These are phyloP conservation scores for Leptopilina boulardi DNA, from an alignment of 1,140 invertebrate genomes.

Conservation along the genomic window DNA sequence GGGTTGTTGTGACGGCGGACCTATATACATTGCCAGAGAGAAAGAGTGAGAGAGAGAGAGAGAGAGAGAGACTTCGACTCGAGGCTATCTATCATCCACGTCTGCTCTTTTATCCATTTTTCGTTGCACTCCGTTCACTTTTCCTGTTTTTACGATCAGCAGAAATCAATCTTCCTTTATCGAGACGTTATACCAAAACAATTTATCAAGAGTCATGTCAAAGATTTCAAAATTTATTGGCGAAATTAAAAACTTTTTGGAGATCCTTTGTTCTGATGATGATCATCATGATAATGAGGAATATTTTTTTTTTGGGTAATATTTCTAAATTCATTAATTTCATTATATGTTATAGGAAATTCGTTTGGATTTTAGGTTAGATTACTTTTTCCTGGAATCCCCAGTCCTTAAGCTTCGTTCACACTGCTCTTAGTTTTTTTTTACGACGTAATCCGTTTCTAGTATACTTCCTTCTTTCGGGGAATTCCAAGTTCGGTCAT, in stretches of 20 bases:
- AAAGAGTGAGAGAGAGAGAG: neutral
- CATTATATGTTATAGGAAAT: too few relatives aligned
- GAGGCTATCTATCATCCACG: constrained; percentile 64
- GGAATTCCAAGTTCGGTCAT: too few relatives aligned
- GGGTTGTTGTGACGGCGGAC: constrained; percentile 70
- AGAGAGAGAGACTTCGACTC: constrained; percentile 49
- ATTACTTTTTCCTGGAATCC: too few relatives aligned
- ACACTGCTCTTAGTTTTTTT: too few relatives aligned
- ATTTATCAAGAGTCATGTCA: neutral
- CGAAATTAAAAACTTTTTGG: neutral
- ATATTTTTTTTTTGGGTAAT: too few relatives aligned
- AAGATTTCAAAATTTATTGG: constrained; percentile 2
- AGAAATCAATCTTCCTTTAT: constrained; percentile 18
- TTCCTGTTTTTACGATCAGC: constrained; percentile 46
- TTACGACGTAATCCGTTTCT: too few relatives aligned
- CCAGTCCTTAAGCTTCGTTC: too few relatives aligned
- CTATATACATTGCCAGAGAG: constrained; percentile 51
- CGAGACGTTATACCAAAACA: constrained; percentile 1
- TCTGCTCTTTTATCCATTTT: constrained; percentile 43
- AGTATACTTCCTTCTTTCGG: too few relatives aligned
- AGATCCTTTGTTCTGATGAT: neutral
- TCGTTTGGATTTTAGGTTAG: too few relatives aligned
- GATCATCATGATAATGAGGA: too few relatives aligned
- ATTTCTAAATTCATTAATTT: too few relatives aligned
- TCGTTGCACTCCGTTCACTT: constrained; percentile 40